Base-by-base conservation (phyloP, 64 coral and sea anemone species). In the Pachyseris speciosa region DNA sequence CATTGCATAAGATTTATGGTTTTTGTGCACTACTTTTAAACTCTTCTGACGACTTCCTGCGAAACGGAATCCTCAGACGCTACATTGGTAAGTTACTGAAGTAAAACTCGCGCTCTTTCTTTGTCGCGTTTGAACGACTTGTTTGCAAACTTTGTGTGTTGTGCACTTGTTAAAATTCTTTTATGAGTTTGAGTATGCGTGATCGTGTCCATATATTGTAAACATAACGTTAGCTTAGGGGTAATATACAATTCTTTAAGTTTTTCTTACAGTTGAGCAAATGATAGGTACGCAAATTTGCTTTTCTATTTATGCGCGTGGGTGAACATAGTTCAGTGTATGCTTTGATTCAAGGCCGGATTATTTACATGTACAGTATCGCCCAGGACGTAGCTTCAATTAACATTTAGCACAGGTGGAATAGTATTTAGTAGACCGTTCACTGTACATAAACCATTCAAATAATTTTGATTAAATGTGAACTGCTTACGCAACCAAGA, bases 191-290 rank as follows among this genome's bases (percentile, higher is more conserved):
- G 28, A 78, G 74, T 78, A 36, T 32, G 27, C 55, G 48, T 59
- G 37, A n/a, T 25, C 51, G 16, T 60, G 16, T 24, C 22, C 31
- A n/a, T 9, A 36, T 32, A 9, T 58, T 81, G 51, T 50, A n/a
- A 81, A 81, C 47, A 57, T 37, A 57, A 79, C 28, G 75, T 79
- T 55, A 38, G 7, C 53, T 76, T 76, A 49, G 25, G 16, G 10
- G 26, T 31, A 30, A 39, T 17, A 40, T n/a, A 51, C 25, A 51
- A 51, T 10, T 50, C 24, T 28, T 40, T 50, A 50, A n/a, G n/a
- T n/a, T n/a, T n/a, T n/a, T n/a, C n/a, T n/a, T n/a, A n/a, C n/a
- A n/a, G n/a, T n/a, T 22, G 67, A 12, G 20, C 20, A 61, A 26
- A 61, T 61, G 58, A 27, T 61, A 61, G n/a, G 58, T 25, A 61